Base-by-base conservation (phyloP, 2,888 invertebrate species). In the Metallyticus violacea region DNA sequence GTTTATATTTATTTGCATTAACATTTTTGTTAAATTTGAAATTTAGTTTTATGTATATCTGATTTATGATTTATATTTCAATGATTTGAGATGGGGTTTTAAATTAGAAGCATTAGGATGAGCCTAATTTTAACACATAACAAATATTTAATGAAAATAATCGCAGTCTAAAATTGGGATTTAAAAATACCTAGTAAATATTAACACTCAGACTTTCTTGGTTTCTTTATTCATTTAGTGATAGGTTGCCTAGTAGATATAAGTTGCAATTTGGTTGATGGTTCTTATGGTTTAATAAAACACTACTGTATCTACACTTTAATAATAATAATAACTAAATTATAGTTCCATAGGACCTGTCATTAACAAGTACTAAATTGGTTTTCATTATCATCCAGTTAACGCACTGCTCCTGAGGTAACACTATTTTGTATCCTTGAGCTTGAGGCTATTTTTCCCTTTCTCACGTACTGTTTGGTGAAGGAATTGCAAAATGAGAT, bases 391-490 rank as follows among this genome's bases (percentile, higher is more conserved):
- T 86, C 77, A 22, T 40, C 76, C 76, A 22, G 28, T 80, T 79
- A 40, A 27, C 80, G 91, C 91, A 91, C 91, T 91, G 90, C 91
- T 91, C 91, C 91, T 91, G 91, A 91, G 91, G 91, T 91, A 91
- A 90, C 90, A 89, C 89, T 89, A 89, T 86, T 90, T 90, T 90
- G 90, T 90, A 89, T 89, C 86, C 89, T 89, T 88, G 88, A 89
- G 89, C 88, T 88, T 87, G 80, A 88, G 87, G 88, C 89, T 87
- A 62, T 62, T 62, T 88, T 88, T 87, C 40, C 40, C 40, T 62
- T 62, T 15, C 15, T 62, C 40, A 62, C 22, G 15, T 86, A 85
- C 85, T 87, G 88, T 89, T 86, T 88, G 88, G 81, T 26, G 81
- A n/a, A 62, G 40, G 40, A 62, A 15, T 62, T 62, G 40, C 40